These are phyloP conservation scores for Papilio protenor DNA, from an alignment of 2,888 invertebrate species.

Conservation along the genomic window DNA sequence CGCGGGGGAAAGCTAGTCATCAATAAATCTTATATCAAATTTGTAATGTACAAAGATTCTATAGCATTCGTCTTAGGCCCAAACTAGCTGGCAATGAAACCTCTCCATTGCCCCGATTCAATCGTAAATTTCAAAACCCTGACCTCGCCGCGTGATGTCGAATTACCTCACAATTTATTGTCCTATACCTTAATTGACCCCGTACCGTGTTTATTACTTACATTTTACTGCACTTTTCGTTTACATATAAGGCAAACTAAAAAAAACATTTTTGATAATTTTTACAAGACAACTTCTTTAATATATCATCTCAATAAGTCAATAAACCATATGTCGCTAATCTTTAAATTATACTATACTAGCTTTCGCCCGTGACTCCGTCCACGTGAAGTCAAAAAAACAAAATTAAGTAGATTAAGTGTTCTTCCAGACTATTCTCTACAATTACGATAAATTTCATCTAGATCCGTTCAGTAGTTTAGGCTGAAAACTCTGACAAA, in stretches of 20 bases:
- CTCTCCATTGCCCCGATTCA: slow-evolving; percentile 55
- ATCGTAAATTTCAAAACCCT: slow-evolving; percentile 61
- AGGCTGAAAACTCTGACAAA: too few relatives aligned
- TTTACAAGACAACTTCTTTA: background rate
- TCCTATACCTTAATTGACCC: slow-evolving; percentile 65
- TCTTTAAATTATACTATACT: background rate
- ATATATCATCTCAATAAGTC: background rate
- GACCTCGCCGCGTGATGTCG: slow-evolving; percentile 71
- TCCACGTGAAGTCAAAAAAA: too few relatives aligned
- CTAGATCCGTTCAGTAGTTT: too few relatives aligned
- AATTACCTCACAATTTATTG: slow-evolving; percentile 59
- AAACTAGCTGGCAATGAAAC: slow-evolving; percentile 22
- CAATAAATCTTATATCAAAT: background rate
- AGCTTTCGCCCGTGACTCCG: too few relatives aligned
- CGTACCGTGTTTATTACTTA: slow-evolving; percentile 30
- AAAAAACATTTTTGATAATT: background rate
- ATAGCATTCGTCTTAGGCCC: background rate
- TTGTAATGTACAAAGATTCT: background rate
- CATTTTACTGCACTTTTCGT: slow-evolving; percentile 24
- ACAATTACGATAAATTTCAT: too few relatives aligned
- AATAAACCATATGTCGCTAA: background rate
- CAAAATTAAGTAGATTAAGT: too few relatives aligned
- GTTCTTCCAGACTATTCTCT: too few relatives aligned
- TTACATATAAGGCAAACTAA: background rate
- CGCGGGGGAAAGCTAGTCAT: too few relatives aligned